These are phyloP conservation scores for Brachyrhaphis roseni DNA, from an alignment of 2,797 vertebrate species.

Conservation along the genomic window DNA sequence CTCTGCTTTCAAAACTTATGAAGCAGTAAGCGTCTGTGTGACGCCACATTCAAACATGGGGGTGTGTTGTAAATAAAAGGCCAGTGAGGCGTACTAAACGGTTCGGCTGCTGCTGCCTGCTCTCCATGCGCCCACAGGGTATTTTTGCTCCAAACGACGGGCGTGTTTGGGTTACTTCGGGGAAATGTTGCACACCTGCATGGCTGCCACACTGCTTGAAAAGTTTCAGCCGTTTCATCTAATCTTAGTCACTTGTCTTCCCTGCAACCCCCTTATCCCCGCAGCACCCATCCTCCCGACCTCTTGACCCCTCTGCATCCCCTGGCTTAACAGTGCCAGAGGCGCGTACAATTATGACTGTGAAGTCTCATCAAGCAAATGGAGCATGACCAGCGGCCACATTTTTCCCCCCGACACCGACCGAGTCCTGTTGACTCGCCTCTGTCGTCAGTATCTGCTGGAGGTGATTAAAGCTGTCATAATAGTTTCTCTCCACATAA, in stretches of 20 bases:
- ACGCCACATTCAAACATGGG: conserved; percentile 33
- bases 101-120: conserved; percentile 60
- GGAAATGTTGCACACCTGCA: conserved; percentile 73
- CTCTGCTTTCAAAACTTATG: conserved; percentile 9
- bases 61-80: conserved; percentile 44
- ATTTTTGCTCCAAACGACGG: conserved; percentile 40
- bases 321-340: conserved; percentile 60
- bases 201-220: conserved; percentile 48
- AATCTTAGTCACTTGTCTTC: conserved; percentile 55
- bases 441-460: conserved; percentile 20
- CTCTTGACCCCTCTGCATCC: conserved; percentile 62
- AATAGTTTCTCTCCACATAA: conserved; percentile 5
- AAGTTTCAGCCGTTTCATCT: conserved; percentile 60
- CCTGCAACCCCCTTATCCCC: not conserved
- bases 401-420: conserved; percentile 39
- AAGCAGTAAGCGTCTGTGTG: conserved; percentile 35
- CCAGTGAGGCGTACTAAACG: conserved; percentile 63
- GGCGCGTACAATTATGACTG: conserved; percentile 58
- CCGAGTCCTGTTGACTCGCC: conserved; percentile 23
- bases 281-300: conserved; percentile 53
- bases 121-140: conserved; percentile 49
- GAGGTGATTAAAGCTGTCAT: conserved; percentile 32
- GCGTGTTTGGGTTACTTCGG: conserved; percentile 48
- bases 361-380: conserved; percentile 64
- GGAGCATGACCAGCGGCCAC: conserved; percentile 45